These are phyloP conservation scores for Coccyzus lansbergi DNA, from an alignment of 2,797 vertebrate genomes.

Conservation along the genomic window DNA sequence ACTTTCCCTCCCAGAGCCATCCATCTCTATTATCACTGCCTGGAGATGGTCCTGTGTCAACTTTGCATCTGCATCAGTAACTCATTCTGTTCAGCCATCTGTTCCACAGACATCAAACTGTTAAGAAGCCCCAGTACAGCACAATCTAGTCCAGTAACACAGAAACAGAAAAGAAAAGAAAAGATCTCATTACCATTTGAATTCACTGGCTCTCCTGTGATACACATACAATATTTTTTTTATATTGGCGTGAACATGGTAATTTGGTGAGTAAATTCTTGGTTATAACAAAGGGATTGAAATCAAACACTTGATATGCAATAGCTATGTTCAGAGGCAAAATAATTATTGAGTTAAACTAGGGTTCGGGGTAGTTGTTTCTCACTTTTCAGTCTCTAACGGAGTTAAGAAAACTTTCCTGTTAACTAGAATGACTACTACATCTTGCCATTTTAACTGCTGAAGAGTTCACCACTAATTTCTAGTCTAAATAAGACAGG, in stretches of 20 bases:
- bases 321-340: background rate
- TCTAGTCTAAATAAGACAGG: background rate
- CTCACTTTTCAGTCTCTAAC: background rate
- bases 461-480: background rate
- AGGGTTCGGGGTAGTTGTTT: background rate
- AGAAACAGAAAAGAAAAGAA: constrained; percentile 40
- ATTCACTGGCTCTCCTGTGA: constrained; percentile 42
- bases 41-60: constrained; percentile 58
- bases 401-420: background rate
- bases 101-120: constrained; percentile 60
- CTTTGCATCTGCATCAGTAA: constrained; percentile 66
- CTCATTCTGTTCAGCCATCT: constrained; percentile 67
- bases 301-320: background rate
- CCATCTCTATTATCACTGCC: constrained; percentile 43
- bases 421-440: background rate
- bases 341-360: background rate
- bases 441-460: constrained; percentile 13
- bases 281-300: background rate
- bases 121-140: constrained; percentile 47
- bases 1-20: constrained; percentile 24
- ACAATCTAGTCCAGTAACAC: constrained; percentile 47
- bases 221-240: constrained; percentile 44
- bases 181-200: constrained; percentile 65
- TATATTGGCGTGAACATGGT: constrained; percentile 26
- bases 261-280: constrained; percentile 23